Base-by-base conservation (phyloP, 2,113 vertebrate species). In the Barnardius zonarius region DNA sequence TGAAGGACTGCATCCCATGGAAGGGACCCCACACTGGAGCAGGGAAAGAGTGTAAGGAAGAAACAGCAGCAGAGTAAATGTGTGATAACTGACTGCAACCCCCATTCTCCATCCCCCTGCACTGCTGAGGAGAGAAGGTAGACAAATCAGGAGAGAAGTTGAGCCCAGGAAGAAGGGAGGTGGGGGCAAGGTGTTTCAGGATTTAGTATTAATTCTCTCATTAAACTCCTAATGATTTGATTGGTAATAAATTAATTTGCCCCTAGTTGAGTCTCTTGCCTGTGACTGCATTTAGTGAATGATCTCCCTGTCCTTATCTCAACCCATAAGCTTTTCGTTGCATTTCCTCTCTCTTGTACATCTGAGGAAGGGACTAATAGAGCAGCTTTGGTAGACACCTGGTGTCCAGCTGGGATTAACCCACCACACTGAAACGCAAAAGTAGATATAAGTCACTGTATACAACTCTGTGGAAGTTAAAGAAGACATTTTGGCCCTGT, bases 1-100 rank as follows among this genome's bases (percentile, higher is more conserved):
- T 43, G 31, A 43, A 81, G 22, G 22, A 49, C 14, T 68, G 41
- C 7, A 28, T 9, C 6, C 5, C 7, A 19, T 33, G 27, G 17
- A 80, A 63, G 20, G 19, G 8, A 37, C 11, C 16, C 20, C 37
- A 63, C 11, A 5, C 4, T 35, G 46, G 10, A 55, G 10, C 5
- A 62, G 35, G 46, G 15, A 35, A 86, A 54, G 79, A 55, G 10
- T 48, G 27, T 69, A 41, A 75, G 8, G 10, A 62, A 22, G 12
- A 55, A 37, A 13, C 22, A 63, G 10, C 25, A 6, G 62, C 33
- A 55, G 8, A 43, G 27, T 18, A 15, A 79, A 11, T 11, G 5
- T 8, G 15, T 0, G 0, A 22, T 25, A 54, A 35, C 24, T 39
- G 43, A 59, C 15, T 0, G 0, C 6, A 39, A 4, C 6, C 13